Conservation (phyloP, 2,113 vertebrate genomes). For the Martes martes region DNA sequence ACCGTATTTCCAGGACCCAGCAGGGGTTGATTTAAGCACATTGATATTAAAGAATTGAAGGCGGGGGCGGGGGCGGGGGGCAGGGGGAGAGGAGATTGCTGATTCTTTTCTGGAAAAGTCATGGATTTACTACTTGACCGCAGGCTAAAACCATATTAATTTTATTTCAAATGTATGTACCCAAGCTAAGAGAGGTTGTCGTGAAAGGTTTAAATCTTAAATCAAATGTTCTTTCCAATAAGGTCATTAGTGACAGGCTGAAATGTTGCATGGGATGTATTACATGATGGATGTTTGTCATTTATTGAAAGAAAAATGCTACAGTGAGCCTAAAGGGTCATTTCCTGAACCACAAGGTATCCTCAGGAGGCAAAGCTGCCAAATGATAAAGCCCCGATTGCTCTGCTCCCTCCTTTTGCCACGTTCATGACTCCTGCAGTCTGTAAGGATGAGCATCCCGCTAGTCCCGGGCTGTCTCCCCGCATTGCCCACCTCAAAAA, state of each 20-base stretch:
- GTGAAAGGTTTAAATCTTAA: conserved; percentile 79
- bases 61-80: no score
- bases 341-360: conserved; percentile 43
- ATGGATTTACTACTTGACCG: conserved; percentile 74
- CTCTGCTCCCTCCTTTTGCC: background rate
- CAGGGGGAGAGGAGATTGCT: background rate
- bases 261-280: conserved; percentile 73
- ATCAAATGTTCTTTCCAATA: conserved; percentile 78
- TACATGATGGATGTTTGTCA: conserved; percentile 65
- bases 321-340: conserved; percentile 59
- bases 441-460: background rate
- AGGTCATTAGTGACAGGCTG: conserved; percentile 77
- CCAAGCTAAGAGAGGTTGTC: conserved; percentile 75
- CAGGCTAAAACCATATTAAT: conserved; percentile 76
- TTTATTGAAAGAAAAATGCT: conserved; percentile 63
- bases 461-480: background rate
- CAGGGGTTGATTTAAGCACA: conserved; percentile 55
- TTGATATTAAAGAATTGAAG: background rate
- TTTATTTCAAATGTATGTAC: conserved; percentile 72
- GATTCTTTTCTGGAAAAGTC: conserved; percentile 49
- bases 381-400: background rate
- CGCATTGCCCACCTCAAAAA: background rate
- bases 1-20: conserved; percentile 37
- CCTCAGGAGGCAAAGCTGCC: conserved; percentile 25
- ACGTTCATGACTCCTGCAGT: conserved; percentile 18